phyloP scores from a whole-genome alignment of 2,888 invertebrate genomes.

The Eristalinus aeneus region DNA sequence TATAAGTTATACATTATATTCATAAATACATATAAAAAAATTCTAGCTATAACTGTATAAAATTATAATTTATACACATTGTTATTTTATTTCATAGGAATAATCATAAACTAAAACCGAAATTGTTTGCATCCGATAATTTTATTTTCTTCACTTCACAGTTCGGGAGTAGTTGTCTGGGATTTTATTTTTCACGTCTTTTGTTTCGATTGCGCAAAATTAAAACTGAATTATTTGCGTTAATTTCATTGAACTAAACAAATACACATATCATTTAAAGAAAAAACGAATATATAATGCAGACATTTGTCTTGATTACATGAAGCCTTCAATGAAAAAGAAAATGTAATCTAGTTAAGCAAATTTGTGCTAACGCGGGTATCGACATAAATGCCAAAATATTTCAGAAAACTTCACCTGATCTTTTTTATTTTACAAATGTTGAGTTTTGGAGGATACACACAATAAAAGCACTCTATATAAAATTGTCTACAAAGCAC shows the following conservation, averaged over 20 bases:
- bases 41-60: conserved; percentile 19
- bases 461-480: conserved; percentile 1
- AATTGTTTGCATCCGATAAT: neutral
- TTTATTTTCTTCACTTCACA: conserved; percentile 6
- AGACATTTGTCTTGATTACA: conserved; percentile 28
- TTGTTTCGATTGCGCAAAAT: conserved; percentile 51
- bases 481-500: conserved; percentile 7
- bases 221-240: conserved; percentile 44
- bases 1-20: neutral
- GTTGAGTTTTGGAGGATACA: neutral
- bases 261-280: neutral
- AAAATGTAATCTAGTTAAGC: neutral
- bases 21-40: conserved; percentile 5
- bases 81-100: conserved; percentile 6
- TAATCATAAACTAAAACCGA: conserved; percentile 7
- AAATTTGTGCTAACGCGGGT: neutral
- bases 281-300: conserved; percentile 39
- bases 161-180: neutral
- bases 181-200: neutral
- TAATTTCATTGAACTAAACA: conserved; percentile 25
- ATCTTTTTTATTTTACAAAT: conserved; percentile 6
- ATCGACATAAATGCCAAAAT: neutral
- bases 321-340: conserved; percentile 18
- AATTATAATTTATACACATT: neutral
- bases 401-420: conserved; percentile 41